Evolutionary conservation across 2,888 invertebrate genomes (phyloP).

Genomic region (Sympetrum striolatum): DNA sequence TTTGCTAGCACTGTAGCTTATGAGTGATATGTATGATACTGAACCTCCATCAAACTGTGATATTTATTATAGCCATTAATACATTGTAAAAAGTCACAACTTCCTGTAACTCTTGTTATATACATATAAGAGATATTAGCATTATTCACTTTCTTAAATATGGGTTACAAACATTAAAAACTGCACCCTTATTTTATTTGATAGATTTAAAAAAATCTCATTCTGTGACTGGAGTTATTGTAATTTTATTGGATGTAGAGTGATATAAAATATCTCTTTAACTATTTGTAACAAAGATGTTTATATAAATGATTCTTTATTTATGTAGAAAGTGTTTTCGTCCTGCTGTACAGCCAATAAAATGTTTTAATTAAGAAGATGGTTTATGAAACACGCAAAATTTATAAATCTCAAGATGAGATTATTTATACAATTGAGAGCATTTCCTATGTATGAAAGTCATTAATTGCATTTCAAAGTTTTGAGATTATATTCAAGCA

Average conservation of each 20-base stretch:
- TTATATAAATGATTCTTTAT: neutral
- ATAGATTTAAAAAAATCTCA: neutral
- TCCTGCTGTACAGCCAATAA: neutral
- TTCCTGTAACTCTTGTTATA: neutral
- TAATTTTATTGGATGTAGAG: too few species aligned
- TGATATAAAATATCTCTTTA: neutral
- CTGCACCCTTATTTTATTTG: neutral
- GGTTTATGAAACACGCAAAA: too few species aligned
- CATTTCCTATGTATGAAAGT: too few species aligned
- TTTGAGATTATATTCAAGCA: too few species aligned
- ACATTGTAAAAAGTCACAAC: constrained; percentile 11
- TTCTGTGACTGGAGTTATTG: too few species aligned
- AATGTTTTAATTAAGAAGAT: too few species aligned
- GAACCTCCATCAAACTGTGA: constrained; percentile 25
- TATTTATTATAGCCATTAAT: constrained; percentile 21
- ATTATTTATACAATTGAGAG: too few species aligned
- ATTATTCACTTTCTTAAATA: neutral
- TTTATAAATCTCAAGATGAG: too few species aligned
- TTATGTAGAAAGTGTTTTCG: neutral
- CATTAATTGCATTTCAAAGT: too few species aligned
- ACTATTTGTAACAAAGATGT: constrained; percentile 8
- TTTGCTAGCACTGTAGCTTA: too few species aligned
- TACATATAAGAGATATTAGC: neutral
- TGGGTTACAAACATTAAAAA: neutral
- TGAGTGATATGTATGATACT: neutral